Conservation (phyloP, 1,140 invertebrate genomes). For the Neodiprion lecontei region DNA sequence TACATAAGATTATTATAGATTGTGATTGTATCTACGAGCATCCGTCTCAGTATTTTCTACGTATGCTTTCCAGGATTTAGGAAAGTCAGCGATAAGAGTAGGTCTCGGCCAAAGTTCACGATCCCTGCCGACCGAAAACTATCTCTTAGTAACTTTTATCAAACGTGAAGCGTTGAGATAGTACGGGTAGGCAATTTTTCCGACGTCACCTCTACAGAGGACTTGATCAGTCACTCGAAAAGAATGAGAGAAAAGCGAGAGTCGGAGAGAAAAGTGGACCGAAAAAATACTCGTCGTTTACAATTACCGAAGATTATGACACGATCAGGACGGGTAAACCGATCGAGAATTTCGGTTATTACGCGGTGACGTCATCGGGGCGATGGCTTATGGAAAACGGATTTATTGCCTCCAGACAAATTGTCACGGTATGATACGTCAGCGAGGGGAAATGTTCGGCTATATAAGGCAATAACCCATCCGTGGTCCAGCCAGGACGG, state of each 20-base stretch:
- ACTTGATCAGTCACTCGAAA: not conserved
- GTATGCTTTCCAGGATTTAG: no score
- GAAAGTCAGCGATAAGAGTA: no score
- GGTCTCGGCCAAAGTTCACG: not conserved
- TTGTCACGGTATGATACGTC: slow-evolving; percentile 12
- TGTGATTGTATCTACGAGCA: no score
- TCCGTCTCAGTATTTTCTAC: no score
- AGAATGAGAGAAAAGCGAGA: slow-evolving; percentile 17
- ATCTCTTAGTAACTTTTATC: no score
- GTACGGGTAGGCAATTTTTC: no score
- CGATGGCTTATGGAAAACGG: slow-evolving; percentile 20
- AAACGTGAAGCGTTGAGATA: no score
- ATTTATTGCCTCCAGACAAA: slow-evolving; percentile 15
- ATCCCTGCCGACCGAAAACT: no score
- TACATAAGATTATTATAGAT: no score
- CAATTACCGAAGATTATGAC: not conserved
- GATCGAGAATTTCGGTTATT: not conserved
- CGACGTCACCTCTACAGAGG: not conserved
- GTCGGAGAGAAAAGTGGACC: slow-evolving; percentile 7
- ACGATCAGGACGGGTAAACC: not conserved
- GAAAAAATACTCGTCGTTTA: slow-evolving; percentile 12
- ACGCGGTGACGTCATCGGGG: not conserved
- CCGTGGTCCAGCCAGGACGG: not conserved
- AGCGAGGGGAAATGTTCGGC: not conserved
- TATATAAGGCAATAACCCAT: slow-evolving; percentile 23